A percentile compares a stretch with the other conserved stretches of the same genome.
phyloP scores from a whole-genome alignment of 1,140 invertebrate genomes.

The Drosophila insularis region DNA sequence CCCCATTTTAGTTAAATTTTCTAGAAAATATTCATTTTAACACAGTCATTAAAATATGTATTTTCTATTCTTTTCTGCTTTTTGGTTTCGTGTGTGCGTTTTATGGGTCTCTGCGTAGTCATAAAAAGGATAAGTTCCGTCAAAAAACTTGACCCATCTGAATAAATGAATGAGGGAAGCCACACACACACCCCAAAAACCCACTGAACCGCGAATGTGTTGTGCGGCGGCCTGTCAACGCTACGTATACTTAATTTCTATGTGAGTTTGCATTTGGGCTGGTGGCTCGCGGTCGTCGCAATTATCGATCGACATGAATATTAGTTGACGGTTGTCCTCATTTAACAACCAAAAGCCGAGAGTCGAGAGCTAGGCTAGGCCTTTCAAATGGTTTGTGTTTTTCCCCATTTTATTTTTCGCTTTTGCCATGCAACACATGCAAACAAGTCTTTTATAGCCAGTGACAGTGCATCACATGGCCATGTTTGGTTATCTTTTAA shows the following conservation, averaged over 20 bases:
- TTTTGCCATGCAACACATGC: constrained; percentile 61
- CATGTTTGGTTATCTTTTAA: constrained; percentile 77
- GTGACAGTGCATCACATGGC: constrained; percentile 78
- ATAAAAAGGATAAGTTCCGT: no score
- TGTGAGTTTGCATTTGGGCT: constrained; percentile 65
- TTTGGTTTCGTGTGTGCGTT: no score
- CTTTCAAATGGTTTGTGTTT: constrained; percentile 46
- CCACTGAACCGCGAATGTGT: constrained; percentile 66
- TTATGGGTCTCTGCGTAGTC: no score
- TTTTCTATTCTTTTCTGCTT: no score
- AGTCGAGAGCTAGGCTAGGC: constrained; percentile 16
- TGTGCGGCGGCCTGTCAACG: constrained; percentile 53
- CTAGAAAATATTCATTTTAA: no score
- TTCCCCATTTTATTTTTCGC: constrained; percentile 22
- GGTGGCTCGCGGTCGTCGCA: constrained; percentile 28
- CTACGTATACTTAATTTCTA: constrained; percentile 67
- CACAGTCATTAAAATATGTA: no score
- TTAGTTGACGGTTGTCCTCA: constrained; percentile 69
- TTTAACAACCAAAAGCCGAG: constrained; percentile 43
- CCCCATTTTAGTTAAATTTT: no score
- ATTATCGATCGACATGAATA: constrained; percentile 79
- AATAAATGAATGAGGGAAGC: constrained; percentile 6
- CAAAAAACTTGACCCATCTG: not conserved
- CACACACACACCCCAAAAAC: constrained; percentile 55
- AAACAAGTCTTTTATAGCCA: constrained; percentile 78